Evolutionary conservation across 1,140 invertebrate genomes (phyloP).

Genomic region (Heliconius congener): DNA sequence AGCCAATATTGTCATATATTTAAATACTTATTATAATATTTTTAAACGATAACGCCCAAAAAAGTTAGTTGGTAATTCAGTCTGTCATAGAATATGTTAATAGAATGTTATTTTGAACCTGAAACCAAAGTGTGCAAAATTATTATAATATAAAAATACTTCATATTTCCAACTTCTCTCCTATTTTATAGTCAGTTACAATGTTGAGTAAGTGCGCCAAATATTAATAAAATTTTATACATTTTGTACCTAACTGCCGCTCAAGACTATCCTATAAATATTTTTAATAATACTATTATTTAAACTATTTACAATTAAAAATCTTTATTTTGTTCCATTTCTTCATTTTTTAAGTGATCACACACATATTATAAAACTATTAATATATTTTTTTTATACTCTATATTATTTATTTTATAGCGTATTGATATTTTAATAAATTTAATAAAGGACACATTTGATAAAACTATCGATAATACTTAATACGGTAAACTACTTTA

Average conservation of each 20-base stretch:
- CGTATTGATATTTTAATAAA: neutral
- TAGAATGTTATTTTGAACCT: too few species aligned
- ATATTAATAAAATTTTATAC: neutral
- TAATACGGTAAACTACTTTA: neutral
- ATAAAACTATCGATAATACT: neutral
- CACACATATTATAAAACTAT: neutral
- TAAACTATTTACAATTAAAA: conserved; percentile 16
- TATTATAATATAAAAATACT: too few species aligned
- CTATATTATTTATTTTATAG: neutral
- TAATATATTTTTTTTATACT: neutral
- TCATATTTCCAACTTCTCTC: too few species aligned
- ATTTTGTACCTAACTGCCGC: neutral
- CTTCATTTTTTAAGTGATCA: neutral
- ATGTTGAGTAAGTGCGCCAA: neutral
- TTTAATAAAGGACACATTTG: neutral
- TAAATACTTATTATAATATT: too few species aligned
- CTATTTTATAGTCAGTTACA: too few species aligned
- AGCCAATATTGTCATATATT: too few species aligned
- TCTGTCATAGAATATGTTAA: too few species aligned
- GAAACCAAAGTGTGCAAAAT: too few species aligned
- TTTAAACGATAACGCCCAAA: too few species aligned
- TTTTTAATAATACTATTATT: neutral
- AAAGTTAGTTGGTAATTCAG: too few species aligned
- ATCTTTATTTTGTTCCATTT: neutral
- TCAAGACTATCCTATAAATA: conserved; percentile 4